Conservation (phyloP, 2,888 invertebrate genomes). For the Microplitis deprimator region DNA sequence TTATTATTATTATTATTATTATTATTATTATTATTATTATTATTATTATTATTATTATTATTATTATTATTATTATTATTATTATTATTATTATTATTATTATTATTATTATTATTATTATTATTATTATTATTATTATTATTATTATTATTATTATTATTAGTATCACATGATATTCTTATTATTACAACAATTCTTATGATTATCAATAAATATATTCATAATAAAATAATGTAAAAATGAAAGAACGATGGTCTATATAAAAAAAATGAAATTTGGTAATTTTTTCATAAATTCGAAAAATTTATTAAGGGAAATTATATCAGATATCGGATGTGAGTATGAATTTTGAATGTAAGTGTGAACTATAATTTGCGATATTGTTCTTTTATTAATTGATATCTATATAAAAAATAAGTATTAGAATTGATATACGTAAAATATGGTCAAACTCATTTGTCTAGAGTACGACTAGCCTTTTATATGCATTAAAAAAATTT, state of each 20-base stretch:
- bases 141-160: conserved; percentile 57
- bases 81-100: conserved; percentile 55
- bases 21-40: conserved; percentile 60
- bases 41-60: conserved; percentile 54
- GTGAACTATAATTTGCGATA: neutral
- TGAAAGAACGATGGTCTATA: conserved; percentile 47
- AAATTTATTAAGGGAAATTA: conserved; percentile 15
- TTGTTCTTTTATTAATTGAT: neutral
- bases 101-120: conserved; percentile 48
- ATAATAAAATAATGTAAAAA: conserved; percentile 64
- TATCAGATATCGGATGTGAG: conserved; percentile 11
- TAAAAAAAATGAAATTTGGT: conserved; percentile 34
- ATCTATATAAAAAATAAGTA: conserved; percentile 36
- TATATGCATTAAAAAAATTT: conserved; percentile 67
- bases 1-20: conserved; percentile 56
- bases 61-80: conserved; percentile 57
- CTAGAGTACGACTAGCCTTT: conserved; percentile 64
- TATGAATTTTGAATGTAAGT: neutral
- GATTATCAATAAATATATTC: conserved; percentile 66
- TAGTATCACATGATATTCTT: conserved; percentile 57
- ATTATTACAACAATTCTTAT: conserved; percentile 48
- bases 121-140: conserved; percentile 51
- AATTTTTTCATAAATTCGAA: conserved; percentile 18
- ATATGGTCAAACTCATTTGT: conserved; percentile 62
- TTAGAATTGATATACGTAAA: conserved; percentile 69